Conservation (phyloP, 2,797 vertebrate genomes). For the Anguilla anguilla region DNA sequence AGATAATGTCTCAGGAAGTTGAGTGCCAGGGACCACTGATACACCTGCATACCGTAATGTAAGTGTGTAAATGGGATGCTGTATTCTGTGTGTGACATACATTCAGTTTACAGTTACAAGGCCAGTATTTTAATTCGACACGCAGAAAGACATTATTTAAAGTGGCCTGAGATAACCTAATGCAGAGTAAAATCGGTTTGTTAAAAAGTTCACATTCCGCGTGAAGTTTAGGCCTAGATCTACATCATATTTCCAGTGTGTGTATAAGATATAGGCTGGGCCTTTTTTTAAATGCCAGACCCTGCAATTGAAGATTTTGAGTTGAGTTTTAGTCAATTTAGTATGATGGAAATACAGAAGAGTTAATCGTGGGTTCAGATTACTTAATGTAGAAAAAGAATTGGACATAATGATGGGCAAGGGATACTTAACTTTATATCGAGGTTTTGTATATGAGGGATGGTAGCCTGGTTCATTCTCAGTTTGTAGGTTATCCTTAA, state of each 20-base stretch:
- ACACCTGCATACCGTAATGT: neutral
- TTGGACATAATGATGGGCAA: neutral
- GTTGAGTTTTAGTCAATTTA: conserved; percentile 2
- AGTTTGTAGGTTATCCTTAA: neutral
- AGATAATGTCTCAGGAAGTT: neutral
- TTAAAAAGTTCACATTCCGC: too few relatives aligned
- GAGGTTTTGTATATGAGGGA: too few relatives aligned
- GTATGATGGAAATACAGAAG: neutral
- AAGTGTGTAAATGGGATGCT: neutral
- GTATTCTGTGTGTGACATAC: neutral
- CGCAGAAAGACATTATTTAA: neutral
- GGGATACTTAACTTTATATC: too few relatives aligned
- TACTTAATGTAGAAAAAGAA: neutral
- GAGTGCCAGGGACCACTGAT: neutral
- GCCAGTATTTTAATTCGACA: neutral
- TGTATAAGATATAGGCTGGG: too few relatives aligned
- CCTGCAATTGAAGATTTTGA: neutral
- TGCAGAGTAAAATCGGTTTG: neutral
- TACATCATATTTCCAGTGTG: too few relatives aligned
- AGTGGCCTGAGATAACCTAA: neutral
- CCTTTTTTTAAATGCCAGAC: neutral
- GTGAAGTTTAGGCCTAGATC: too few relatives aligned
- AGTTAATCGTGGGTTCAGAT: neutral
- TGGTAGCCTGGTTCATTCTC: neutral
- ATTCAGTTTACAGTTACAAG: neutral